Evolutionary conservation across 1,140 invertebrate species (phyloP), one percentile per base, ranked within the genome.

Genomic region (Heliothis virescens): DNA sequence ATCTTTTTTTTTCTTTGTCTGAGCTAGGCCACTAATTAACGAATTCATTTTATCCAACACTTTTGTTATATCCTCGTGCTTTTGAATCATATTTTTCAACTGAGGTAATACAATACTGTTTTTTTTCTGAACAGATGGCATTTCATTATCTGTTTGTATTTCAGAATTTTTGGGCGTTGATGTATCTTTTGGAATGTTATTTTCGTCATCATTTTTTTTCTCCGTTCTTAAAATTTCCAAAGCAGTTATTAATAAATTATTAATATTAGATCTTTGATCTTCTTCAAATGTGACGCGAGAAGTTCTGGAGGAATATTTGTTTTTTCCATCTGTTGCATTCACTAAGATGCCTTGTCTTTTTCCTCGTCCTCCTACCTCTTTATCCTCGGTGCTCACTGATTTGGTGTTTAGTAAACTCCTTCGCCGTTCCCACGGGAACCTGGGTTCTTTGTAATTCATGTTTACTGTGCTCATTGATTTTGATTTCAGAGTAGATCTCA

Each of bases 391-490:
- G 34, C 34, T 41, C 34, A 41, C 34, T 41, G 67, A 71, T 29
- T 71, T 48, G 15, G 67, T 21, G 16, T 71, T 11, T 2, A 29
- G 67, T 29, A 71, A 50, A 53, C 21, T 52, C 12, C 48, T 12
- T 53, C 41, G 34, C n/a, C 34, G 26, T 47, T 71, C 29, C 18
- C 21, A 15, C 12, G 16, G 12, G 7, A 26, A 69, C 26, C 50
- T 52, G n/a, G 11, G 15, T 11, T 15, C 3, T 26, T 48, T 69
- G 10, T 18, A 2, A 29, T 53, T 71, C 0, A 29, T 3, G 52
- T n/a, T 71, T 4, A 26, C 52, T 29, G 48, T 71, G 13, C 67
- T 71, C 67, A 53, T 26, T 53, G 67, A 71, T 53, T 71, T 71
- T 53, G 67, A 71, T 71, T 71, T 71, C 13, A 53, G 15, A 52